Evolutionary conservation across 2,113 vertebrate genomes (phyloP).

Genomic region (Monarcha castaneiventris): DNA sequence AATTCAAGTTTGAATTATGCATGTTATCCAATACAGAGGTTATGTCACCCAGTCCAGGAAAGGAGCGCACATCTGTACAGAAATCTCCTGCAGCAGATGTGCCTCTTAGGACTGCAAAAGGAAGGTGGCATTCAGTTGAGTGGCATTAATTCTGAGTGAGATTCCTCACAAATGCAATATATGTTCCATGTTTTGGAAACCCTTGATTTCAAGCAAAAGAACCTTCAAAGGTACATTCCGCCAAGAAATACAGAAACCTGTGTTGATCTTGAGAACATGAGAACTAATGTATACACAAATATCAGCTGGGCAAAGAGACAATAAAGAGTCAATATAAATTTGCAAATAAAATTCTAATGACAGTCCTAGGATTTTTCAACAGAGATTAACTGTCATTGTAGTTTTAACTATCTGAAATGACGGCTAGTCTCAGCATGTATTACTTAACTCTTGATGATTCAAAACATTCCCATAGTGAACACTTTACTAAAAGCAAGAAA

Average conservation of each 20-base stretch:
- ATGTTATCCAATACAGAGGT: not conserved
- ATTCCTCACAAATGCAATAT: not conserved
- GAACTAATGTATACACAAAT: not conserved
- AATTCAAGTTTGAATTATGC: not conserved
- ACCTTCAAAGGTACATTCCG: not conserved
- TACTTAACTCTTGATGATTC: not conserved
- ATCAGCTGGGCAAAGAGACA: not conserved
- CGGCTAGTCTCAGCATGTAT: not conserved
- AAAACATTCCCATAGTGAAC: not conserved
- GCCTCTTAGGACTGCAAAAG: not conserved
- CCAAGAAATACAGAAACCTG: not conserved
- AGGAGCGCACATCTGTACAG: not conserved
- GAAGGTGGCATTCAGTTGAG: not conserved
- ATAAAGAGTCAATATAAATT: not conserved
- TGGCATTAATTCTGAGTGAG: not conserved
- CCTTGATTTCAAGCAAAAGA: not conserved
- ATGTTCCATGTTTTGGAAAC: not conserved
- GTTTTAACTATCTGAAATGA: not conserved
- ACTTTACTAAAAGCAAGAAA: not conserved
- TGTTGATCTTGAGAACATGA: not conserved
- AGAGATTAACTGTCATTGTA: not conserved
- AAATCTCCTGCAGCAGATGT: not conserved
- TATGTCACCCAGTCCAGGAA: not conserved
- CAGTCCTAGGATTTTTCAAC: not conserved
- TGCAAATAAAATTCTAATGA: not conserved